Percentiles rank a stretch among this genome's conserved stretches.
phyloP scores from a whole-genome alignment of 2,888 invertebrate species.

The Lasius platythorax region DNA sequence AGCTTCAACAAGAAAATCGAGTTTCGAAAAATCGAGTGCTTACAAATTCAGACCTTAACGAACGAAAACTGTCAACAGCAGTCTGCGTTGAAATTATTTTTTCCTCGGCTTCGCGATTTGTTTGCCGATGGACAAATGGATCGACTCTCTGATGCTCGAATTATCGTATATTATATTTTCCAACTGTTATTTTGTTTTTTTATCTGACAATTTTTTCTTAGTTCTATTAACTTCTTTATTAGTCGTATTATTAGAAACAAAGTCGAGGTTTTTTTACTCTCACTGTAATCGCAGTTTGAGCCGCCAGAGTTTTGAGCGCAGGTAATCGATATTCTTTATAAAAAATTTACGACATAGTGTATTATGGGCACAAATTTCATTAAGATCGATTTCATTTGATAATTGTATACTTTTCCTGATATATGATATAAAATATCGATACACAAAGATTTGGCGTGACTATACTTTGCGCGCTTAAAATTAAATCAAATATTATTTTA shows the following conservation, averaged over 20 bases:
- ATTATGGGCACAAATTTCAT: background rate
- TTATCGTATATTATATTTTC: slow-evolving; percentile 49
- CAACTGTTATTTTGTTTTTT: slow-evolving; percentile 7
- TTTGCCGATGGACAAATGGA: slow-evolving; percentile 62
- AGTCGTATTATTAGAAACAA: background rate
- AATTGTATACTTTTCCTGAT: background rate
- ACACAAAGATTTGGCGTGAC: background rate
- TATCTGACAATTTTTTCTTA: background rate
- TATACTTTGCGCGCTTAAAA: background rate
- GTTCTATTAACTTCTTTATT: background rate
- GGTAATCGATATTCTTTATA: background rate
- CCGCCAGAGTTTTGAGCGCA: background rate
- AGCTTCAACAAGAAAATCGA: slow-evolving; percentile 72
- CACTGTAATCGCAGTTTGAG: background rate
- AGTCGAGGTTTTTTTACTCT: background rate
- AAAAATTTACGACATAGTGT: background rate
- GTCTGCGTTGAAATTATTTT: slow-evolving; percentile 70
- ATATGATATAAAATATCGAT: background rate
- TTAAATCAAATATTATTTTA: slow-evolving; percentile 22
- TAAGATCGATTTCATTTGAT: background rate
- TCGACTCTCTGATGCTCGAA: slow-evolving; percentile 11
- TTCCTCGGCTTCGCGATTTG: slow-evolving; percentile 54
- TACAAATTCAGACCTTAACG: slow-evolving; percentile 73
- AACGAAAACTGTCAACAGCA: slow-evolving; percentile 73
- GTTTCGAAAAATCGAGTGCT: slow-evolving; percentile 73